These are phyloP conservation scores for Mylabris phalerata DNA, from an alignment of 1,140 invertebrate genomes.

Conservation along the genomic window DNA sequence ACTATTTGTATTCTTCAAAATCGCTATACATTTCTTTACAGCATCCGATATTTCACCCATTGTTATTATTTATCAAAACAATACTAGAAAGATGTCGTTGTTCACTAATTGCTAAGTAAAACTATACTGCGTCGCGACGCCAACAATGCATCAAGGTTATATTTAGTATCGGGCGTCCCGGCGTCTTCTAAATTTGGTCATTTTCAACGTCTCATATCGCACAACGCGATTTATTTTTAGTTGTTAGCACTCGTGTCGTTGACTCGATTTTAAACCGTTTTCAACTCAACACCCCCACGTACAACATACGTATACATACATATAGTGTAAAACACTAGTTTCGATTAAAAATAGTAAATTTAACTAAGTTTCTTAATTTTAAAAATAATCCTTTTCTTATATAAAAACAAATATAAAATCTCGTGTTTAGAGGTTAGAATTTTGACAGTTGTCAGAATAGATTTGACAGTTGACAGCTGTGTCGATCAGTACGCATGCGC, in stretches of 20 bases:
- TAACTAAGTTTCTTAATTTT: background rate
- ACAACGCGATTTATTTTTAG: slow-evolving; percentile 35
- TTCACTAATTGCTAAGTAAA: background rate
- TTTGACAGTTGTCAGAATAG: background rate
- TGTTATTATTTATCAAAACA: background rate
- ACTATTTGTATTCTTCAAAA: slow-evolving; percentile 67
- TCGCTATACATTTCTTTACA: slow-evolving; percentile 72
- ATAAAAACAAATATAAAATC: no score
- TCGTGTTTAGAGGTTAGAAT: background rate
- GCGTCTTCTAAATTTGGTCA: slow-evolving; percentile 37
- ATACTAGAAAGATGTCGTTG: background rate
- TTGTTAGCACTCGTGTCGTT: slow-evolving; percentile 24
- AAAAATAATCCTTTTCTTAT: no score
- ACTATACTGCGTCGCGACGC: slow-evolving; percentile 24
- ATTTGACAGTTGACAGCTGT: background rate
- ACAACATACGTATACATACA: background rate
- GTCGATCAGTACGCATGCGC: background rate
- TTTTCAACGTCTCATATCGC: slow-evolving; percentile 33
- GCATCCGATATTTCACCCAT: slow-evolving; percentile 63
- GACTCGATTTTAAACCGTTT: slow-evolving; percentile 15
- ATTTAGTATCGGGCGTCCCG: slow-evolving; percentile 30
- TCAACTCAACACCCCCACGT: no score
- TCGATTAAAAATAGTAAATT: background rate
- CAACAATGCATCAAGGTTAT: slow-evolving; percentile 31
- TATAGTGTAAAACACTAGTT: background rate